phyloP scores from a whole-genome alignment of 1,140 invertebrate species.

The Calliopsis andreniformis region DNA sequence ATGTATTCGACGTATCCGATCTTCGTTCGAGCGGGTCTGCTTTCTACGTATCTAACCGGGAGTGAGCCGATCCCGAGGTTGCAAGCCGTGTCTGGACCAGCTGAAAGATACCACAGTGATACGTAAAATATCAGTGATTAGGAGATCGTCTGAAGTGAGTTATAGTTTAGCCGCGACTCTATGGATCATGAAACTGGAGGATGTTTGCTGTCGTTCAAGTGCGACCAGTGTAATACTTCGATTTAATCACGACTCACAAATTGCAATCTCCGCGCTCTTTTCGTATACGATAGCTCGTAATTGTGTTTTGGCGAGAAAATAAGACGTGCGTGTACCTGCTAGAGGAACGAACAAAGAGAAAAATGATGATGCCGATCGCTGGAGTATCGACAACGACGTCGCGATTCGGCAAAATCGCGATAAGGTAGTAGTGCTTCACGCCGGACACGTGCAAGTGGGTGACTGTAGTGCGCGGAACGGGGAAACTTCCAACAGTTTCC shows the following conservation, averaged over 20 bases:
- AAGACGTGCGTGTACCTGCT: not conserved
- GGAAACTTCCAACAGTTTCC: conserved; percentile 34
- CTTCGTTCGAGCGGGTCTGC: not conserved
- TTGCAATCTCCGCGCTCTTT: not conserved
- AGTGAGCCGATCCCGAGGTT: not conserved
- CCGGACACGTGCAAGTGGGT: conserved; percentile 52
- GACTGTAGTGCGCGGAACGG: conserved; percentile 38
- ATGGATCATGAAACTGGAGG: conserved; percentile 2
- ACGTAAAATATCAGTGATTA: not conserved
- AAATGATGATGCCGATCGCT: conserved; percentile 15
- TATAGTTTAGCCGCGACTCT: not conserved
- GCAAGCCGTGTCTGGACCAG: not conserved
- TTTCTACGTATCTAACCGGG: not conserved
- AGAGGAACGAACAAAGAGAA: not conserved
- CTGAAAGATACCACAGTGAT: not conserved
- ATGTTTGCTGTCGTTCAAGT: not conserved
- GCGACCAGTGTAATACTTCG: conserved; percentile 18
- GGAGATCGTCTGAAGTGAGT: not conserved
- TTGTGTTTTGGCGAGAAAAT: not conserved
- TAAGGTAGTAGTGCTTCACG: conserved; percentile 59
- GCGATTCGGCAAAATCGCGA: conserved; percentile 42
- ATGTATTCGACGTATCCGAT: not conserved
- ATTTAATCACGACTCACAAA: not conserved
- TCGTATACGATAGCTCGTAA: conserved; percentile 15
- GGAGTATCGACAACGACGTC: conserved; percentile 25